These are phyloP conservation scores for Origma solitaria DNA, from an alignment of 2,113 vertebrate species.

Conservation along the genomic window DNA sequence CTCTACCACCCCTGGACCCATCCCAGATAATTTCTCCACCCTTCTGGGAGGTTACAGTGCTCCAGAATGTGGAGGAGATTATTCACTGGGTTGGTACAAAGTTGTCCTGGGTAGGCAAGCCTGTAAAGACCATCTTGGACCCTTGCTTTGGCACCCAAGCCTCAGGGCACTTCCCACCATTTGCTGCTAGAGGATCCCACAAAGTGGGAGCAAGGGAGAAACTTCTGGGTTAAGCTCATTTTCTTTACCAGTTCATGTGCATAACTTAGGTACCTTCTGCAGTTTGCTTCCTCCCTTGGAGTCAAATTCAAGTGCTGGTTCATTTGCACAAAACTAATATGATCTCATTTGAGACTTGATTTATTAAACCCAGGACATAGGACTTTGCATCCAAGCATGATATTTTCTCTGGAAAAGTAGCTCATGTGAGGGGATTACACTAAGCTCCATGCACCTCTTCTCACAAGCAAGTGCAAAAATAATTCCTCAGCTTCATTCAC, in stretches of 20 bases:
- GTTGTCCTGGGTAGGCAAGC: not conserved
- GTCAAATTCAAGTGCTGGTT: not conserved
- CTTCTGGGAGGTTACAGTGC: not conserved
- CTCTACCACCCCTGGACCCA: not conserved
- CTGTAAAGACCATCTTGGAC: too few species aligned
- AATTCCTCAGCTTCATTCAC: not conserved
- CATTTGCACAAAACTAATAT: not conserved
- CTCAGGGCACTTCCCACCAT: not conserved
- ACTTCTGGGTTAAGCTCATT: not conserved
- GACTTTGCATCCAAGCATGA: not conserved
- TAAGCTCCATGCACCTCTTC: not conserved
- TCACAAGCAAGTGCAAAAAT: not conserved
- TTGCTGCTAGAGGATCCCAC: not conserved
- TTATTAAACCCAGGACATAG: not conserved
- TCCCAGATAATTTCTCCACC: not conserved
- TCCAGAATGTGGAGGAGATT: not conserved
- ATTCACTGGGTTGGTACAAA: not conserved
- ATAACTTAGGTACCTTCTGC: not conserved
- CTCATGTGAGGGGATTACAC: not conserved
- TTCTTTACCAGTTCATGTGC: not conserved
- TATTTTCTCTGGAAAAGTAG: not conserved
- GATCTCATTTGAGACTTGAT: not conserved
- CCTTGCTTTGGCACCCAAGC: not conserved
- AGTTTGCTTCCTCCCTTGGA: not conserved
- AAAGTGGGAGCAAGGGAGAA: not conserved